A percentile compares a stretch with the other conserved stretches of the same genome.
Conservation (phyloP, 2,888 invertebrate genomes). For the Catocala nupta region DNA sequence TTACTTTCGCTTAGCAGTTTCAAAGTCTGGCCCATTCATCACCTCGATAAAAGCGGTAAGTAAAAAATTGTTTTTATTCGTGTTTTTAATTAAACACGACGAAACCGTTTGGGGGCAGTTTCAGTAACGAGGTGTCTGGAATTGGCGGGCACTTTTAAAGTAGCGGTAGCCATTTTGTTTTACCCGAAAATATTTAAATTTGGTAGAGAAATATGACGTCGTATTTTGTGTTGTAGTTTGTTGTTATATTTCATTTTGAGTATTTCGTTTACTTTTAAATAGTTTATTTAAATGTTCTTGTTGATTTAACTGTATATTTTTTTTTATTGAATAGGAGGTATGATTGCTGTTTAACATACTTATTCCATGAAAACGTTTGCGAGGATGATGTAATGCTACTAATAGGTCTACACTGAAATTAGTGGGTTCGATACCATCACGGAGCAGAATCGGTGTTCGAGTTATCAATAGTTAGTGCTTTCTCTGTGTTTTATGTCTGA, state of each 20-base stretch:
- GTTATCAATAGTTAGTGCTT: no score
- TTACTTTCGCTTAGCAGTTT: conserved; percentile 52
- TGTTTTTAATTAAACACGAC: conserved; percentile 85
- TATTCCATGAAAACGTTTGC: no score
- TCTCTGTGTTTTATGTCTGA: no score
- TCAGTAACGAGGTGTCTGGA: conserved; percentile 70
- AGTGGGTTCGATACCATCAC: no score
- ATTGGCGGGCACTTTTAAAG: conserved; percentile 47
- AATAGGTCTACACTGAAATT: no score
- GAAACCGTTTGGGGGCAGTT: conserved; percentile 70
- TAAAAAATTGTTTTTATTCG: conserved; percentile 78
- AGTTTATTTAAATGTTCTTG: background rate
- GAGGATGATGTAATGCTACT: no score
- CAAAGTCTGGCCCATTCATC: conserved; percentile 73
- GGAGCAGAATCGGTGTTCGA: no score
- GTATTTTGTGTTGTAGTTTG: background rate
- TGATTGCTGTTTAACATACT: no score
- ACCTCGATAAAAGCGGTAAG: conserved; percentile 79
- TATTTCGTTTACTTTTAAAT: background rate
- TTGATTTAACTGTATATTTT: no score
- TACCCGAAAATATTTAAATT: conserved; percentile 23
- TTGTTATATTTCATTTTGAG: background rate
- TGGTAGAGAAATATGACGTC: conserved; percentile 16
- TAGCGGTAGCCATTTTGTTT: conserved; percentile 35
- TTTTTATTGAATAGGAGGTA: no score